phyloP scores from a whole-genome alignment of 2,888 invertebrate genomes.

The Protodeltote pygarga region DNA sequence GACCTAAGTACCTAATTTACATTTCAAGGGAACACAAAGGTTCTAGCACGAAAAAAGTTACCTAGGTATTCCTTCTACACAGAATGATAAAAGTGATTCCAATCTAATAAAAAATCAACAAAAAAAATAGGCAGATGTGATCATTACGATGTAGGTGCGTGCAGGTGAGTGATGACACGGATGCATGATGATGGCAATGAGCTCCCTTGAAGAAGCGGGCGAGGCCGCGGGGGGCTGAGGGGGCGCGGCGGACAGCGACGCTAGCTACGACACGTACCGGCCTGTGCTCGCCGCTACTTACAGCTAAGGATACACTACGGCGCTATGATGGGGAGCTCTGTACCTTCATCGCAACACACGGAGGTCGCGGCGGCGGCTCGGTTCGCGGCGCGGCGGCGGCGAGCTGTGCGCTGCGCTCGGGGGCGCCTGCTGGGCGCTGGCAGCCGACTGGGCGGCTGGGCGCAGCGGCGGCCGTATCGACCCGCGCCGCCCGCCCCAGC shows the following conservation, averaged over 20 bases:
- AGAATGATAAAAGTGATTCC: neutral
- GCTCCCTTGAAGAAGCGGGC: slow-evolving; percentile 40
- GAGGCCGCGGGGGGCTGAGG: slow-evolving; percentile 45
- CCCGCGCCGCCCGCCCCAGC: slow-evolving; percentile 23
- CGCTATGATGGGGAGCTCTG: slow-evolving; percentile 73
- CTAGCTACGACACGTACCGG: slow-evolving; percentile 72
- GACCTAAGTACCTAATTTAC: neutral
- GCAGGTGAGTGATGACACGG: slow-evolving; percentile 31
- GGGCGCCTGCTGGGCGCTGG: slow-evolving; percentile 52
- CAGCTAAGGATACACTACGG: slow-evolving; percentile 78
- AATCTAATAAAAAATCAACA: slow-evolving; percentile 3
- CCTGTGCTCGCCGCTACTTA: slow-evolving; percentile 71
- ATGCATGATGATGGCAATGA: slow-evolving; percentile 32
- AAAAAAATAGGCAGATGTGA: slow-evolving; percentile 12
- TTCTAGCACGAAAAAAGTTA: neutral
- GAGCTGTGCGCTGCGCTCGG: slow-evolving; percentile 57
- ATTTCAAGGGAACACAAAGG: neutral
- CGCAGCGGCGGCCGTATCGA: slow-evolving; percentile 22
- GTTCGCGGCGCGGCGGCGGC: slow-evolving; percentile 56
- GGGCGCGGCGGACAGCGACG: slow-evolving; percentile 47
- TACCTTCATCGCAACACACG: slow-evolving; percentile 85
- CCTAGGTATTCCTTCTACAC: neutral
- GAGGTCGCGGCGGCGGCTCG: slow-evolving; percentile 57
- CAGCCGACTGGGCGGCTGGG: slow-evolving; percentile 54
- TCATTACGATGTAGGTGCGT: slow-evolving; percentile 32